phyloP scores from a whole-genome alignment of 2,797 vertebrate species.

The Chaetophractus vellerosus region DNA sequence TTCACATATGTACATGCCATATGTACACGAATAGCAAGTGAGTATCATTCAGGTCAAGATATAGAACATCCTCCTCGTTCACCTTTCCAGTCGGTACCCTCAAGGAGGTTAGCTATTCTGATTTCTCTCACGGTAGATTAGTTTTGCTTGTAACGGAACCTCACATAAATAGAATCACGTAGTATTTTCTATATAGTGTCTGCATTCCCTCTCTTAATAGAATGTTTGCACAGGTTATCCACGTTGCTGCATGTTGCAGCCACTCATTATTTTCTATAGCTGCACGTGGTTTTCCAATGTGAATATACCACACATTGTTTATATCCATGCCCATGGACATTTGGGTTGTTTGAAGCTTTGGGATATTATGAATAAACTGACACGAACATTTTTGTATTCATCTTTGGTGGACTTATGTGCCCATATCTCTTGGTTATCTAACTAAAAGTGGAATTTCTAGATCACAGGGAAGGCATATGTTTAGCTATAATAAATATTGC shows the following conservation, averaged over 20 bases:
- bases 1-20: not conserved
- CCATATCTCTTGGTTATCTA: not conserved
- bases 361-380: not conserved
- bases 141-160: not conserved
- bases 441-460: not conserved
- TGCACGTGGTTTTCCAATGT: not conserved
- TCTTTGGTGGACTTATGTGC: not conserved
- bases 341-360: not conserved
- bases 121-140: too few relatives aligned
- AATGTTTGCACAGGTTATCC: too few relatives aligned
- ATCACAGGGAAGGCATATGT: not conserved
- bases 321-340: not conserved
- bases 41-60: too few relatives aligned
- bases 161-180: not conserved
- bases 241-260: rapidly evolving
- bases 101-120: not conserved
- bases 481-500: not conserved
- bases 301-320: not conserved
- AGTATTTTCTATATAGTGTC: not conserved
- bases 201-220: not conserved
- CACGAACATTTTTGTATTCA: not conserved
- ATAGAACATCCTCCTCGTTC: not conserved
- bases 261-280: not conserved
- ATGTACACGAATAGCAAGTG: not conserved
- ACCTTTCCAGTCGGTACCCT: too few relatives aligned